phyloP scores from a whole-genome alignment of 2,888 invertebrate species.

The Spatulosminthurus flaviceps region DNA sequence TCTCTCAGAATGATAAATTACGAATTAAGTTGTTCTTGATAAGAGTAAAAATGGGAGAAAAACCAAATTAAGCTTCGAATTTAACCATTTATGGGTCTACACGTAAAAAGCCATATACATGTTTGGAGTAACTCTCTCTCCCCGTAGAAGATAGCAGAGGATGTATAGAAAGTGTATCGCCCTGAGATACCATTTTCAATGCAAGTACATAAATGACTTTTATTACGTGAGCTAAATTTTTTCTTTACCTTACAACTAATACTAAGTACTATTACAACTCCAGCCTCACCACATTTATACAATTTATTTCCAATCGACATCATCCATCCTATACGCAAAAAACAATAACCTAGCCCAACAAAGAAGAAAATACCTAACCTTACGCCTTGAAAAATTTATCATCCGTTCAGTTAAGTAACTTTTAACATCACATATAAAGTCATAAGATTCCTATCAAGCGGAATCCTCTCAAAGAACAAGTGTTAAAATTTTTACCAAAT shows the following conservation, averaged over 20 bases:
- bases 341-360: not conserved
- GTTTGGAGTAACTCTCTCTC: no score
- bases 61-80: not conserved
- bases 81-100: no score
- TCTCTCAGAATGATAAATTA: constrained; percentile 15
- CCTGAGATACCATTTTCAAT: no score
- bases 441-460: no score
- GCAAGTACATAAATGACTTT: no score
- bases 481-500: no score
- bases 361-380: not conserved
- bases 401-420: not conserved
- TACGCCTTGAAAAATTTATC: not conserved
- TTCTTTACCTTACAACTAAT: no score
- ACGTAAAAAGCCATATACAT: no score
- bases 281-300: not conserved
- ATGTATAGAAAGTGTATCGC: no score
- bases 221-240: not conserved
- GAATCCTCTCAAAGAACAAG: no score
- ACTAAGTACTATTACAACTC: not conserved
- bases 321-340: not conserved
- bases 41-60: not conserved
- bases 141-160: no score
- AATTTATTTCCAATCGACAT: constrained; percentile 2
- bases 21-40: constrained; percentile 16
- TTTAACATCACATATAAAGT: no score